Percentiles rank a stretch among this genome's conserved stretches.
phyloP scores from a whole-genome alignment of 2,888 invertebrate genomes.

The Lepetodrilus schrolli region DNA sequence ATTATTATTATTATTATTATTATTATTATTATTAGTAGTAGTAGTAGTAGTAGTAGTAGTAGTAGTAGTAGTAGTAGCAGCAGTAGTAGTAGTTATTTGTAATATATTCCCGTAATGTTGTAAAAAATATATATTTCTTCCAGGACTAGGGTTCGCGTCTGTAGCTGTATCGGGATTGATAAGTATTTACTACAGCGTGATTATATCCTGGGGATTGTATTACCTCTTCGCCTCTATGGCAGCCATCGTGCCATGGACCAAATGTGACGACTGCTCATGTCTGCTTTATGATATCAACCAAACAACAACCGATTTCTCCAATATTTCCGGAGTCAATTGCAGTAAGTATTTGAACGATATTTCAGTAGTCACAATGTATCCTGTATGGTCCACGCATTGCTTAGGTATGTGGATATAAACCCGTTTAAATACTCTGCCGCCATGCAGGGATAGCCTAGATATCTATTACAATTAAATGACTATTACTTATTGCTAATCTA shows the following conservation, averaged over 20 bases:
- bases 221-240: conserved; percentile 49
- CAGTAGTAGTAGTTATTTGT: too few relatives aligned
- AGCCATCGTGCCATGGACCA: conserved; percentile 45
- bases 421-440: too few relatives aligned
- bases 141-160: conserved; percentile 47
- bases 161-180: conserved; percentile 41
- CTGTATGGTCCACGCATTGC: too few relatives aligned
- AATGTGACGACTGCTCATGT: conserved; percentile 41
- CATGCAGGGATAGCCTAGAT: neutral
- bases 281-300: conserved; percentile 12
- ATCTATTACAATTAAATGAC: neutral
- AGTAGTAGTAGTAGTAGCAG: too few relatives aligned
- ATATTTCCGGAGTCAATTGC: conserved; percentile 27
- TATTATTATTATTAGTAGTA: too few relatives aligned
- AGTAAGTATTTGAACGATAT: conserved; percentile 21
- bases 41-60: too few relatives aligned
- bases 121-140: too few relatives aligned
- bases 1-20: too few relatives aligned
- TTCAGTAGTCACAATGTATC: neutral
- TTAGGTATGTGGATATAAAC: too few relatives aligned
- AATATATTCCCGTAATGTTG: too few relatives aligned
- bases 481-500: neutral
- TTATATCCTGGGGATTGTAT: conserved; percentile 46
- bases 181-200: conserved; percentile 47
- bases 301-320: neutral